phyloP scores from a whole-genome alignment of 2,888 invertebrate species.

The Zonitis immaculata region DNA sequence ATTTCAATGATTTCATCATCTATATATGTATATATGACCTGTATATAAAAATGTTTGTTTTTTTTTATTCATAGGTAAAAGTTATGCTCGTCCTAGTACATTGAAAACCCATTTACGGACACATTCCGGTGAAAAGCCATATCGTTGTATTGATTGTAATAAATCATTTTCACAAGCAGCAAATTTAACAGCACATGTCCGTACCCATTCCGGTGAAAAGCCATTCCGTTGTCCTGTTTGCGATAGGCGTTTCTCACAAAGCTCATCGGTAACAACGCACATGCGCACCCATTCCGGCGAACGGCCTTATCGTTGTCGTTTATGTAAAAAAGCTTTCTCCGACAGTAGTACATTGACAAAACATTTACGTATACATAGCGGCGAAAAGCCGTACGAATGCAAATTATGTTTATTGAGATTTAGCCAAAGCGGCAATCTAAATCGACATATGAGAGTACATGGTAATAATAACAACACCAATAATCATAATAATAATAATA shows the following conservation, averaged over 20 bases:
- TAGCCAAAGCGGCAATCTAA: conserved; percentile 97
- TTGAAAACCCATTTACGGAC: conserved; percentile 95
- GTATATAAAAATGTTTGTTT: not conserved
- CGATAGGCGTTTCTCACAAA: conserved; percentile 93
- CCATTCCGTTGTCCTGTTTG: conserved; percentile 96
- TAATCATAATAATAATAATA: no score
- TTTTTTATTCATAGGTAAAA: conserved; percentile 57
- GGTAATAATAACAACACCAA: conserved; percentile 59
- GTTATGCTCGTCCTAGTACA: conserved; percentile 93
- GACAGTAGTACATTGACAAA: conserved; percentile 98
- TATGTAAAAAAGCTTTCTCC: conserved; percentile 98
- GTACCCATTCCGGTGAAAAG: conserved; percentile 96
- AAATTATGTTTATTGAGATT: conserved; percentile 92
- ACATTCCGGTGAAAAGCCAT: conserved; percentile 93
- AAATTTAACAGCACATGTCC: conserved; percentile 94
- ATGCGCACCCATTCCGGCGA: conserved; percentile 99
- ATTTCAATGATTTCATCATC: not conserved
- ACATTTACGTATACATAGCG: conserved; percentile 86
- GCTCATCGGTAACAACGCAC: conserved; percentile 95
- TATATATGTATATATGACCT: no score
- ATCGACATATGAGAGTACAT: conserved; percentile 98
- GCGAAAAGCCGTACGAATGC: conserved; percentile 97
- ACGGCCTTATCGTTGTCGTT: conserved; percentile 86
- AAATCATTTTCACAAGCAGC: conserved; percentile 98
- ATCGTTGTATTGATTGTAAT: conserved; percentile 87